Percentiles rank a stretch among this genome's conserved stretches.
Evolutionary conservation across 2,797 vertebrate genomes (phyloP).

Genomic region (Sphenodon punctatus): DNA sequence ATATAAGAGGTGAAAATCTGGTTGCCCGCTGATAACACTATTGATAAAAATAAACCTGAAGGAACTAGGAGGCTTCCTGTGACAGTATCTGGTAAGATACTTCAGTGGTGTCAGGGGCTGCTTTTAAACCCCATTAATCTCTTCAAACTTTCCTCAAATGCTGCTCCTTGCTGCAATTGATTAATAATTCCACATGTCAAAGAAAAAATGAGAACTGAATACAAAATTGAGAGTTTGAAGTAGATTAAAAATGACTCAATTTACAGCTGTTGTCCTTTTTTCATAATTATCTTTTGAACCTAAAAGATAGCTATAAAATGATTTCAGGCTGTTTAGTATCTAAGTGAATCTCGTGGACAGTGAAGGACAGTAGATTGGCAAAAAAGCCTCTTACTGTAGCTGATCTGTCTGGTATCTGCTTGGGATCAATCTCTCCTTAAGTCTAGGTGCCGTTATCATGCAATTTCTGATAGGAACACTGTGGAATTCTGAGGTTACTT

Average conservation of each 20-base stretch:
- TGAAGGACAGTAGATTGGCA: background rate
- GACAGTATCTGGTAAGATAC: background rate
- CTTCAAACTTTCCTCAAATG: slow-evolving; percentile 34
- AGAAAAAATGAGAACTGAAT: slow-evolving; percentile 34
- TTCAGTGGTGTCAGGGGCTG: slow-evolving; percentile 17
- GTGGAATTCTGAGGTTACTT: too few species aligned
- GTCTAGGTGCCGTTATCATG: background rate
- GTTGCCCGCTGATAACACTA: background rate
- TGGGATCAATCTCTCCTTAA: background rate
- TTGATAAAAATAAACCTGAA: background rate
- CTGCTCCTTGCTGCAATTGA: slow-evolving; percentile 31
- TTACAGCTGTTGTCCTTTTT: slow-evolving; percentile 11
- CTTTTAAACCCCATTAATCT: slow-evolving; percentile 54
- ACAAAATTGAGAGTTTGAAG: slow-evolving; percentile 18
- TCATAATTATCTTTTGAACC: background rate
- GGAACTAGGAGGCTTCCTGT: background rate
- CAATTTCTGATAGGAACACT: too few species aligned
- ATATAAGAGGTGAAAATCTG: background rate
- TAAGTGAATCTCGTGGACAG: background rate
- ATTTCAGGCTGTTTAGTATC: background rate
- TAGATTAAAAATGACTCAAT: slow-evolving; percentile 19
- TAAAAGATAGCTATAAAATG: background rate
- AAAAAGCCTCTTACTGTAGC: slow-evolving; percentile 5
- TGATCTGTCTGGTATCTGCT: background rate
- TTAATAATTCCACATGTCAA: slow-evolving; percentile 32